Evolutionary conservation across 2,888 invertebrate genomes (phyloP), one percentile per base, ranked within the genome.

Genomic region (Noctua pronuba): DNA sequence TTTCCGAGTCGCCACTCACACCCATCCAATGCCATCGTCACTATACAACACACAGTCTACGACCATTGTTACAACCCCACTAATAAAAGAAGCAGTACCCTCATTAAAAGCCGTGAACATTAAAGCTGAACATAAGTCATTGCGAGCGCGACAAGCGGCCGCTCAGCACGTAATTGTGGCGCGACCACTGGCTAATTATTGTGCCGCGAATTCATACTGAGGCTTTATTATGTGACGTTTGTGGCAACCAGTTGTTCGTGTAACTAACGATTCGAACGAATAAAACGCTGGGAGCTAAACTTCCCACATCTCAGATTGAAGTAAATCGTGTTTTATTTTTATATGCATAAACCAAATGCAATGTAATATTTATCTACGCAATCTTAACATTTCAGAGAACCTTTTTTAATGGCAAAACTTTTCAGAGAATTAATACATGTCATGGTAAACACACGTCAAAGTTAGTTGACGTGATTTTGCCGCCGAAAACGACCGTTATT

Each of bases 141-240:
- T n/a, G 70, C 75, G 64, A 35, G 64, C 73, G 75, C 77, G 68
- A 84, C 79, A 77, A 77, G 67, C 73, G 81, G 16, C 77, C 73
- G 85, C 79, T 86, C 88, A 73, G 77, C 89, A 84, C 88, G 85
- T 89, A 85, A 87, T 89, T 86, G 87, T 79, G 83, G 84, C 71
- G 65, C 73, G 75, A 67, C 69, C 80, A 75, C 79, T 70, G 80
- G 68, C 83, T 86, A 88, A 89, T 89, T 89, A 88, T 86, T 85
- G 86, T 72, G 41, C 69, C 58, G 67, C 79, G 69, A 71, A 74
- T 79, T 84, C 80, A 73, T 67, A 76, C 74, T 38, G 46, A 7
- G 55, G 10, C n/a, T 24, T 64, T 71, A 85, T 79, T 44, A 38
- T 38, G 13, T 10, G 24, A 49, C 2, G 8, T 31, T 66, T 70